Evolutionary conservation across 92 coral and sea anemone genomes (phyloP).

Genomic region (Epizoanthus fatuus): DNA sequence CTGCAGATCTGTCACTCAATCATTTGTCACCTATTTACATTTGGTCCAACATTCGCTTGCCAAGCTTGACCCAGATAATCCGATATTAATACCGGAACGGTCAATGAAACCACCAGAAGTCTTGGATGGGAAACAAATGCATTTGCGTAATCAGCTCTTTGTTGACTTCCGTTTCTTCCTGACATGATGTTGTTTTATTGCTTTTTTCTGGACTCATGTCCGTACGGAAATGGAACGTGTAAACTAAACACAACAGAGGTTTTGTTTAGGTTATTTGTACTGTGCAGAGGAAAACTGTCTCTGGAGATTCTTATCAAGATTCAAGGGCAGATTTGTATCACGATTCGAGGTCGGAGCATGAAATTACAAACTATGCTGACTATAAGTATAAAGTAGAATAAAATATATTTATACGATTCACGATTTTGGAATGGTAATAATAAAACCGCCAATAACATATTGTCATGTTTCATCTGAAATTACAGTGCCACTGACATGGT

Average conservation of each 20-base stretch:
- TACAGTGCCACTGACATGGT: no score
- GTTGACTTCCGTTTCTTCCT: constrained; percentile 33
- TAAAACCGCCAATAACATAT: no score
- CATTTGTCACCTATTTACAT: constrained; percentile 32
- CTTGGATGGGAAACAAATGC: constrained; percentile 40
- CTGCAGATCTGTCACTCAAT: constrained; percentile 39
- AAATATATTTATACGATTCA: no score
- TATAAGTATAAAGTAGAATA: no score
- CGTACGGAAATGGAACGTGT: constrained; percentile 16
- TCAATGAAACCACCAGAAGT: constrained; percentile 5
- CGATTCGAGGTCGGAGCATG: no score
- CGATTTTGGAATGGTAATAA: no score
- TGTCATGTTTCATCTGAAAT: no score
- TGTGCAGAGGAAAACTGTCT: no score
- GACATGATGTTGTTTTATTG: constrained; percentile 11
- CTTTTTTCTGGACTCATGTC: constrained; percentile 6
- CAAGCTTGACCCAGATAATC: constrained; percentile 18
- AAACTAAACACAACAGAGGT: neutral
- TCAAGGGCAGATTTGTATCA: no score
- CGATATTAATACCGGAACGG: constrained; percentile 44
- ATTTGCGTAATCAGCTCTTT: constrained; percentile 30
- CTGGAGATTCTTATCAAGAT: no score
- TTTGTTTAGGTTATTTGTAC: no score
- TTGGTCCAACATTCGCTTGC: constrained; percentile 26
- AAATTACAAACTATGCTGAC: no score